phyloP scores from a whole-genome alignment of 2,797 vertebrate genomes.

The Acropternis orthonyx region DNA sequence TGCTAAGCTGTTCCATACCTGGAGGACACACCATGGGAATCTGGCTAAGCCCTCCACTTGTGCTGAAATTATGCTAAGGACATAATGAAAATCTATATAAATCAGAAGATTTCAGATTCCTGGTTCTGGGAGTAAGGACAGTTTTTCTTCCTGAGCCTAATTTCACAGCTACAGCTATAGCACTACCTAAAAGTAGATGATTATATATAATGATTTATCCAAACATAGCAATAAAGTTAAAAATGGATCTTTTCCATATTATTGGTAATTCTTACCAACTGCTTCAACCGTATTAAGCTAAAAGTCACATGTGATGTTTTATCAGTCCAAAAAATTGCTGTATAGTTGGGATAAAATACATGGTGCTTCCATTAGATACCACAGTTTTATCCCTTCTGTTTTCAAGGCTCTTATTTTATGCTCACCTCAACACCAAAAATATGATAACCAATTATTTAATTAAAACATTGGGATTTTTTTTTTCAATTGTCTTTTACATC shows the following conservation, averaged over 20 bases:
- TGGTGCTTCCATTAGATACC: background rate
- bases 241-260: background rate
- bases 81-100: constrained; percentile 17
- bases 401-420: background rate
- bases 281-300: background rate
- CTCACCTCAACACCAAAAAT: background rate
- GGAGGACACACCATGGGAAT: constrained; percentile 51
- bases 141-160: background rate
- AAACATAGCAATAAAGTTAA: background rate
- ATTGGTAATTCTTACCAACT: background rate
- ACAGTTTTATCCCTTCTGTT: background rate
- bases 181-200: background rate
- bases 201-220: background rate
- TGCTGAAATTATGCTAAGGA: constrained; percentile 41
- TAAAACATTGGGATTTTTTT: background rate
- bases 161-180: background rate
- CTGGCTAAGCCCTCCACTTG: constrained; percentile 43
- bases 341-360: background rate
- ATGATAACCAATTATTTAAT: background rate
- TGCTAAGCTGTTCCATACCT: constrained; percentile 59
- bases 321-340: background rate
- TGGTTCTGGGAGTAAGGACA: background rate
- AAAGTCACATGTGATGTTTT: background rate
- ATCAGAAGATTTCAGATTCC: constrained; percentile 18
- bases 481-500: background rate